A percentile compares a stretch with the other conserved stretches of the same genome.
phyloP scores from a whole-genome alignment of 2,888 invertebrate species.

The Eilema depressum region DNA sequence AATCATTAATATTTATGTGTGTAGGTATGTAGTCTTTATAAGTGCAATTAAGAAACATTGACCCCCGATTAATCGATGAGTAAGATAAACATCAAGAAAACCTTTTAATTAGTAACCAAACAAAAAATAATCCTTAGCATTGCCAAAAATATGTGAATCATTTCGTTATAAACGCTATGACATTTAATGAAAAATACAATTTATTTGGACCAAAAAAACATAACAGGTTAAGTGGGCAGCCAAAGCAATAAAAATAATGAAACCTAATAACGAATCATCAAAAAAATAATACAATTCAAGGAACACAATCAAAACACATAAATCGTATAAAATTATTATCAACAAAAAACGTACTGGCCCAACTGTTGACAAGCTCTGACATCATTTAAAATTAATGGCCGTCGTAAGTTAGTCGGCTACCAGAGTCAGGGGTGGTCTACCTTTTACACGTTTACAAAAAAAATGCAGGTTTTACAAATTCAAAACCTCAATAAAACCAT shows the following conservation, averaged over 20 bases:
- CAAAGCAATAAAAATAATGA: slow-evolving; percentile 42
- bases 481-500: slow-evolving; percentile 25
- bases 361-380: slow-evolving; percentile 84
- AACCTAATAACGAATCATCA: slow-evolving; percentile 42
- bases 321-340: slow-evolving; percentile 72
- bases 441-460: slow-evolving; percentile 63
- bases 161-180: slow-evolving; percentile 33
- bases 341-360: slow-evolving; percentile 66
- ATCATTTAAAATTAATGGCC: slow-evolving; percentile 82
- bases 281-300: slow-evolving; percentile 59
- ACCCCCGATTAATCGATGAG: slow-evolving; percentile 3
- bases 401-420: slow-evolving; percentile 78
- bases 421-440: slow-evolving; percentile 83
- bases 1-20: not conserved
- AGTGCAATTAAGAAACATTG: slow-evolving; percentile 18
- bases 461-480: slow-evolving; percentile 44
- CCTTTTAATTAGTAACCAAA: slow-evolving; percentile 13
- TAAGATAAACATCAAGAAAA: slow-evolving; percentile 12
- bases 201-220: slow-evolving; percentile 41
- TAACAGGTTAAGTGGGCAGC: slow-evolving; percentile 49
- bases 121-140: slow-evolving; percentile 3
- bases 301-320: slow-evolving; percentile 72
- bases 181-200: slow-evolving; percentile 39
- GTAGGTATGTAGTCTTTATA: not conserved
- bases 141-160: slow-evolving; percentile 29